Conservation (phyloP, 2,113 vertebrate genomes). For the Thryonomys swinderianus region DNA sequence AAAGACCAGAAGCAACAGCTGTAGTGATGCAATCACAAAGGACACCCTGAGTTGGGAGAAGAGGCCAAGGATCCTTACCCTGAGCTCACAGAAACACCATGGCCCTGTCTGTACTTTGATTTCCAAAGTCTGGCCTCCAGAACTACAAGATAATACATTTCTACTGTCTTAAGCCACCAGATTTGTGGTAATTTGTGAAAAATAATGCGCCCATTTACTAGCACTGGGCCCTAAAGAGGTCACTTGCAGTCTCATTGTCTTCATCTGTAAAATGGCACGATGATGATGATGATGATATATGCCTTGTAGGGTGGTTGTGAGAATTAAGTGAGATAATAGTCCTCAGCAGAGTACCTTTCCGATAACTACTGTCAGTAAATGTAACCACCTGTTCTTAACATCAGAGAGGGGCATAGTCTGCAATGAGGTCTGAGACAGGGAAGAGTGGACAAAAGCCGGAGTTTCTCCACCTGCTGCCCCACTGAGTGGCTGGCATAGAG, state of each 20-base stretch:
- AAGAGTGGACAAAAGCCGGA: not conserved
- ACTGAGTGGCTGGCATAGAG: not conserved
- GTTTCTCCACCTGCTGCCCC: not conserved
- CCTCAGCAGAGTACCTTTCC: not conserved
- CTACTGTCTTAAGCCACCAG: not conserved
- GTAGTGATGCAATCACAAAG: not conserved
- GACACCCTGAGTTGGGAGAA: not conserved
- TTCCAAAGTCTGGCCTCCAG: not conserved
- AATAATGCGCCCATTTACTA: not conserved
- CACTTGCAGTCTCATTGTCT: not conserved
- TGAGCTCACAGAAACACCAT: not conserved
- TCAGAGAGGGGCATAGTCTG: not conserved
- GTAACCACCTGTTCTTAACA: not conserved
- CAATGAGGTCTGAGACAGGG: not conserved
- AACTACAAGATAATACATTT: not conserved
- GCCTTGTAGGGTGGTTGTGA: not conserved
- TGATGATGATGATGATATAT: not conserved
- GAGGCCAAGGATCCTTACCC: not conserved
- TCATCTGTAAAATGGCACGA: not conserved
- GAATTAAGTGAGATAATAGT: not conserved
- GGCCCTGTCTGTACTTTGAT: not conserved
- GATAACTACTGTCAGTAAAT: fast-evolving
- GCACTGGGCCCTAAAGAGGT: not conserved
- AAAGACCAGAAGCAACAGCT: not conserved
- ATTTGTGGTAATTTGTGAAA: not conserved